Conservation (phyloP, 2,113 vertebrate species). For the Neomonachus schauinslandi region DNA sequence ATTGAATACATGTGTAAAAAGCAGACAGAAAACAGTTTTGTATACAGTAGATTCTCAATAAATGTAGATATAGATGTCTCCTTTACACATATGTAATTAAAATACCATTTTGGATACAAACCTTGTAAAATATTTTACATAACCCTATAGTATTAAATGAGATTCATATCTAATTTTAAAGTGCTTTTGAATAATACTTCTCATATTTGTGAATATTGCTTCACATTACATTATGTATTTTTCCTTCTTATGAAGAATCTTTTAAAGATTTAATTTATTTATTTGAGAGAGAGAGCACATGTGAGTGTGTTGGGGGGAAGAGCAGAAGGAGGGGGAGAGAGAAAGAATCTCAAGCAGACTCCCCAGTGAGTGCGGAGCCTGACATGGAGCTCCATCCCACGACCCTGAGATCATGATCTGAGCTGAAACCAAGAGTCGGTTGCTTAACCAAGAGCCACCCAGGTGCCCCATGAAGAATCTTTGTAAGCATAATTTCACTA, state of each 20-base stretch:
- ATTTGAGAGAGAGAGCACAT: too few relatives aligned
- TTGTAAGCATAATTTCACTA: neutral
- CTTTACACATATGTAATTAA: neutral
- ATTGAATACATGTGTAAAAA: neutral
- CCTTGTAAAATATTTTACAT: neutral
- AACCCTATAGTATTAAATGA: neutral
- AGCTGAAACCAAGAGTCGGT: too few relatives aligned
- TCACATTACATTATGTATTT: neutral
- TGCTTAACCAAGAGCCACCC: too few relatives aligned
- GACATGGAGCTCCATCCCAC: too few relatives aligned
- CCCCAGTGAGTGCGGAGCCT: too few relatives aligned
- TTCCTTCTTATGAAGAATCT: neutral
- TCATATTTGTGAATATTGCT: neutral
- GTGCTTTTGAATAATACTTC: neutral
- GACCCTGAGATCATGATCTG: too few relatives aligned
- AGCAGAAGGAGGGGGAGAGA: too few relatives aligned
- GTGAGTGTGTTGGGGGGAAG: too few relatives aligned
- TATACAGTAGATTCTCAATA: neutral
- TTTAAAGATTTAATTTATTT: neutral
- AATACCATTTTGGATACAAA: neutral
- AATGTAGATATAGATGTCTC: neutral
- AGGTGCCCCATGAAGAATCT: neutral
- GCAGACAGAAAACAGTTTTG: neutral
- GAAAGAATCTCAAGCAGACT: too few relatives aligned
- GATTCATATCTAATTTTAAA: neutral